Evolutionary conservation across 2,888 invertebrate genomes (phyloP).

Genomic region (Polietes domitor): DNA sequence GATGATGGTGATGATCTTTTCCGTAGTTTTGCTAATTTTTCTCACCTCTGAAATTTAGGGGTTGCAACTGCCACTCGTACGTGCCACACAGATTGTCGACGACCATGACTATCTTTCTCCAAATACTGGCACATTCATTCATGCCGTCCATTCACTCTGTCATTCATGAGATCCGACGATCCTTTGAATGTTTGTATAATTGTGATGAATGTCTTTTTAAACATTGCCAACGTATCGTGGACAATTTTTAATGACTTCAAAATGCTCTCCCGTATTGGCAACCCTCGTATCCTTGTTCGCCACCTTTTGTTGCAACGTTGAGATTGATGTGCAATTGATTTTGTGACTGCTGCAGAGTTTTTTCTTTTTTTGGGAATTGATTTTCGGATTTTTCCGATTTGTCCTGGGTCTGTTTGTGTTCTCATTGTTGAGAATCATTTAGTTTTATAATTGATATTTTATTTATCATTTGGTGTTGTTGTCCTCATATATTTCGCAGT

Average conservation of each 20-base stretch:
- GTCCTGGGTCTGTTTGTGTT: not conserved
- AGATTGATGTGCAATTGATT: constrained; percentile 60
- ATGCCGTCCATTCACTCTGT: not conserved
- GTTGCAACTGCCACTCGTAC: constrained; percentile 28
- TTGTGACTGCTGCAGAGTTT: constrained; percentile 27
- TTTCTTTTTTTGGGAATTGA: constrained; percentile 17
- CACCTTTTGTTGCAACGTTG: not conserved
- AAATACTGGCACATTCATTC: constrained; percentile 63
- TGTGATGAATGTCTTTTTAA: constrained; percentile 78
- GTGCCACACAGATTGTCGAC: constrained; percentile 58
- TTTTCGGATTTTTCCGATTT: not conserved
- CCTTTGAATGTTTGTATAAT: constrained; percentile 74
- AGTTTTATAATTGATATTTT: constrained; percentile 68
- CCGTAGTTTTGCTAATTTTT: constrained; percentile 41
- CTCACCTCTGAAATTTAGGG: constrained; percentile 48
- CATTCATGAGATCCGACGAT: constrained; percentile 68
- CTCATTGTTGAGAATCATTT: constrained; percentile 63
- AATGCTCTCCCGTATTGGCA: not conserved
- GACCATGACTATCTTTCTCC: constrained; percentile 33
- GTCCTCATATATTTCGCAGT: constrained; percentile 40
- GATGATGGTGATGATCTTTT: constrained; percentile 44
- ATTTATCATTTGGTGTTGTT: constrained; percentile 53
- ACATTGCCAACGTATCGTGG: constrained; percentile 53
- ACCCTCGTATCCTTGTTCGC: constrained; percentile 10
- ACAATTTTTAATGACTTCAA: constrained; percentile 47